phyloP scores from a whole-genome alignment of 1,140 invertebrate species.

The Caligus rogercresseyi region DNA sequence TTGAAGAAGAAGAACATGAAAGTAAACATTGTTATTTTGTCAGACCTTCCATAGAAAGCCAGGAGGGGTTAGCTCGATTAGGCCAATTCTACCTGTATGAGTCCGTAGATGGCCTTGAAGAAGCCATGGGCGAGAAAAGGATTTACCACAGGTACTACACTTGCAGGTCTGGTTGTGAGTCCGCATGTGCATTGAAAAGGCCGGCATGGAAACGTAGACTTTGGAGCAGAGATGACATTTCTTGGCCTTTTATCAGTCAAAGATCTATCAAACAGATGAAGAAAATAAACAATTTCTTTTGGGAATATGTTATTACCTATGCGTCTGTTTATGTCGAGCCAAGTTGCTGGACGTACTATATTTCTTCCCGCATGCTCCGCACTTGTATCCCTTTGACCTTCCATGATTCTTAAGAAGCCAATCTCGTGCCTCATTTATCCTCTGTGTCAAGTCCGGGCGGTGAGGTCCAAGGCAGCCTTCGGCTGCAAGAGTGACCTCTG shows the following conservation, averaged over 20 bases:
- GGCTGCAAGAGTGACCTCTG: background rate
- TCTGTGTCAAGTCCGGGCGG: background rate
- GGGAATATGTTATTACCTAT: too few species aligned
- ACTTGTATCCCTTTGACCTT: background rate
- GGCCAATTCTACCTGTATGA: constrained; percentile 51
- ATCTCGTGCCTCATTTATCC: background rate
- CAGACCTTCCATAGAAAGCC: too few species aligned
- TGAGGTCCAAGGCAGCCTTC: background rate
- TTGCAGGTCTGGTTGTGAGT: constrained; percentile 79
- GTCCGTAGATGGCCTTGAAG: constrained; percentile 77
- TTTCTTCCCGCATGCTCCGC: constrained; percentile 33
- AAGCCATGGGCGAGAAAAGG: constrained; percentile 82
- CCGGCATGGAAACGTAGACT: constrained; percentile 83
- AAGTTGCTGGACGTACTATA: constrained; percentile 78
- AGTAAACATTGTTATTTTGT: background rate
- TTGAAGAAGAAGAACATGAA: constrained; percentile 26
- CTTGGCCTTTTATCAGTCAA: constrained; percentile 25
- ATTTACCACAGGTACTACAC: constrained; percentile 72
- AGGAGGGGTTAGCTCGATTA: too few species aligned
- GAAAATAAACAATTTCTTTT: too few species aligned
- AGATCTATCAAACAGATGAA: background rate
- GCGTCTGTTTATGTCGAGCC: constrained; percentile 76
- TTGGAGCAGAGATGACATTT: constrained; percentile 80
- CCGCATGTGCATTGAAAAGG: constrained; percentile 85
- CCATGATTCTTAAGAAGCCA: background rate